Conservation (phyloP, 1,140 invertebrate species). For the Heliconius melpomene region DNA sequence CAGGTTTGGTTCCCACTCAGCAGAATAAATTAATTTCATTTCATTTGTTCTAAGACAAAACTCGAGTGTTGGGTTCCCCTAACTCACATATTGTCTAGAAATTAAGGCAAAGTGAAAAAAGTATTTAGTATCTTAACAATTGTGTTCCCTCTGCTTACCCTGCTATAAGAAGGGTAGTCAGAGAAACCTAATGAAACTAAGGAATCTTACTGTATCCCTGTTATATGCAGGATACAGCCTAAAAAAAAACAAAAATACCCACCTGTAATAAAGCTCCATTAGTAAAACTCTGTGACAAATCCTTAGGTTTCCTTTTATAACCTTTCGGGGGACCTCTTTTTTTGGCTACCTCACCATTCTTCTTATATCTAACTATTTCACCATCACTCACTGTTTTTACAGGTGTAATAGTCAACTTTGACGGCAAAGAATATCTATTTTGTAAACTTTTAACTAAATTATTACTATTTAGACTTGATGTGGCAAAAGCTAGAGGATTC, state of each 20-base stretch:
- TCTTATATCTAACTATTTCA: constrained; percentile 69
- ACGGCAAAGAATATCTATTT: constrained; percentile 64
- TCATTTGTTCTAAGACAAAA: no score
- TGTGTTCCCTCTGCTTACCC: not conserved
- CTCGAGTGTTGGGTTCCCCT: no score
- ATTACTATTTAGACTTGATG: constrained; percentile 47
- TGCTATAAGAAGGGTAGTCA: no score
- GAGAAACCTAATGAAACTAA: no score
- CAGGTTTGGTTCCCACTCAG: no score
- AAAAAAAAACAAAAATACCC: not conserved
- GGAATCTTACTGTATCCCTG: no score
- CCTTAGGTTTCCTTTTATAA: constrained; percentile 71
- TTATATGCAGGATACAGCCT: no score
- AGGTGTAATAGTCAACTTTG: constrained; percentile 69
- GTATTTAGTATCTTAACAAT: not conserved
- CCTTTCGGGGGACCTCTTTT: constrained; percentile 72
- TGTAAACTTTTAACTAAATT: constrained; percentile 63
- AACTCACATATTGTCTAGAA: no score
- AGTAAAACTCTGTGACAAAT: constrained; percentile 63
- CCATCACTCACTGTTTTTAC: constrained; percentile 52
- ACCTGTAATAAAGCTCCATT: constrained; percentile 64
- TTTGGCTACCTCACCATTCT: constrained; percentile 73
- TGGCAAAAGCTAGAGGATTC: constrained; percentile 61
- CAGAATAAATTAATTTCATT: no score
- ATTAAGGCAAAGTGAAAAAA: not conserved